A percentile compares a stretch with the other conserved stretches of the same genome.
Evolutionary conservation across 2,113 vertebrate species (phyloP).

Genomic region (Harpagus bidentatus): DNA sequence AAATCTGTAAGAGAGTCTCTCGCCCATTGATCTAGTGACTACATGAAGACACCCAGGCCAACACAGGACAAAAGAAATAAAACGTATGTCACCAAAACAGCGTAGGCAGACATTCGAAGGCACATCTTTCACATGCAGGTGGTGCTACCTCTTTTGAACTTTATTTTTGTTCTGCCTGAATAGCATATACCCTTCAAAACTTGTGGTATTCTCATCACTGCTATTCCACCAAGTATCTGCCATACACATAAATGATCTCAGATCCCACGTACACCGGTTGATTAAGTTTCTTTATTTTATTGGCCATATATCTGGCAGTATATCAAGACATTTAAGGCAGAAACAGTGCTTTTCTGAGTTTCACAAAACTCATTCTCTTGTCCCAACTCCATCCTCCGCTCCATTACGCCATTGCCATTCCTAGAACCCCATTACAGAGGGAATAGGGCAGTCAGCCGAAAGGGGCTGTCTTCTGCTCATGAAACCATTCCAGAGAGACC

Average conservation of each 20-base stretch:
- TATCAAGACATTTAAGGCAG: not conserved
- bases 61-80: not conserved
- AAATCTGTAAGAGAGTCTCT: not conserved
- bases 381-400: not conserved
- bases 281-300: not conserved
- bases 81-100: not conserved
- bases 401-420: rapidly evolving
- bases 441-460: not conserved
- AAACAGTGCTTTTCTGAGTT: not conserved
- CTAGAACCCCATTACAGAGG: not conserved
- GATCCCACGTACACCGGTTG: not conserved
- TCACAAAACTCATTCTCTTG: not conserved
- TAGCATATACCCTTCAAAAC: not conserved
- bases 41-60: not conserved
- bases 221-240: not conserved
- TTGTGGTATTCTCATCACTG: not conserved
- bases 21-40: not conserved
- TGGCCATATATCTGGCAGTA: not conserved
- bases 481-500: not conserved
- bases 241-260: not conserved
- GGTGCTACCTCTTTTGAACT: not conserved
- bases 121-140: not conserved
- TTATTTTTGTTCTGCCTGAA: not conserved
- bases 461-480: not conserved
- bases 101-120: not conserved